Evolutionary conservation across 2,113 vertebrate genomes (phyloP), one percentile per base, ranked within the genome.

Genomic region (Sigmodon hispidus): DNA sequence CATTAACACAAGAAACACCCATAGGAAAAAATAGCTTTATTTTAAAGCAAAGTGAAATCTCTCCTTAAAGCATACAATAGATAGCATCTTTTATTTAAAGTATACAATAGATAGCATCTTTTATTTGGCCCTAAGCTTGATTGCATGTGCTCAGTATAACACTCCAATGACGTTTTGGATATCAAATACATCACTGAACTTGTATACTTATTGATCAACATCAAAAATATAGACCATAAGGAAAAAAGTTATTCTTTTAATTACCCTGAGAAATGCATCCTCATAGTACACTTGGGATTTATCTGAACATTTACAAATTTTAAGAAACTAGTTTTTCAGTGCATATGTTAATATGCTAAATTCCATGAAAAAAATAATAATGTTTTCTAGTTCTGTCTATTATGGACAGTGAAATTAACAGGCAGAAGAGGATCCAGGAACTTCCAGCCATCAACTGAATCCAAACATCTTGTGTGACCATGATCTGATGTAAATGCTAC

Each of bases 21-120:
- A 50, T 89, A 91, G 90, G 52, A 48, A 93, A 97, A 95, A 95
- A 96, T 87, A 96, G 48, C 50, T 97, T 97, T 96, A 97, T 97
- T 97, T 96, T 93, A 31, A 70, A 93, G 91, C 85, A 48, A 96
- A 96, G 93, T 87, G 43, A 96, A 81, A 52, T 76, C 22, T 91
- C n/a, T 92, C 40, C 69, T 73, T 52, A 94, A 93, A 94, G 48
- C 67, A 93, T 70, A 87, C 12, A 80, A 22, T 45, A 96, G 75
- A 87, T 7, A 89, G 13, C 34, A 94, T 94, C 57, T 85, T 87
- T 67, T 65, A 75, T n/a, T 94, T 86, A 94, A 93, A 94, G 48
- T 61, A 93, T 70, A 87, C 12, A 80, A 22, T 45, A 96, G 75
- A 87, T 7, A 89, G 13, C 34, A 94, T 94, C 57, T 85, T 87